Conservation (phyloP, 2,797 vertebrate species). For the Gymnoscopelus microlampas region DNA sequence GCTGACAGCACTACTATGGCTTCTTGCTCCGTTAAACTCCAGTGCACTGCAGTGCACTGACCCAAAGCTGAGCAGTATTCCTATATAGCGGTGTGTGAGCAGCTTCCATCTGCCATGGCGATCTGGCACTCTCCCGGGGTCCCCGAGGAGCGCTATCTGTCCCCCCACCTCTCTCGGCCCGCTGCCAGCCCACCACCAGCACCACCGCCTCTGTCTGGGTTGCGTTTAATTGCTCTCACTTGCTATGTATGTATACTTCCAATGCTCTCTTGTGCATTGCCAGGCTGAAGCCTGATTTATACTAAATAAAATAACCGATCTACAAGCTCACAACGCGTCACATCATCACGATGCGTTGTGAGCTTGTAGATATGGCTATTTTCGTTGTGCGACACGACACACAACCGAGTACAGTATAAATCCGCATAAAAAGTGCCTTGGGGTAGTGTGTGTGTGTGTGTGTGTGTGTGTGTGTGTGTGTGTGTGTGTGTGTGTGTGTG, state of each 20-base stretch:
- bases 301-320: too few species aligned
- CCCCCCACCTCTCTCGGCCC: conserved; percentile 1
- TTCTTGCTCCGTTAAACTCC: conserved; percentile 59
- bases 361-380: too few species aligned
- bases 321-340: neutral
- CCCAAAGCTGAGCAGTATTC: conserved; percentile 67
- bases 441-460: too few species aligned
- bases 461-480: too few species aligned
- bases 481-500: too few species aligned
- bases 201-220: too few species aligned
- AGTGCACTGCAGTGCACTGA: conserved; percentile 56
- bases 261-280: conserved; percentile 37
- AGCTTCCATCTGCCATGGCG: conserved; percentile 65
- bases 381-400: too few species aligned
- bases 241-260: conserved; percentile 47
- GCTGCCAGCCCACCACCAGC: neutral
- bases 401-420: too few species aligned
- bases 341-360: too few species aligned
- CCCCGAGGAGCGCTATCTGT: conserved; percentile 56
- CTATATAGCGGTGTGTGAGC: conserved; percentile 74
- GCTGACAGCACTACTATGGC: conserved; percentile 34
- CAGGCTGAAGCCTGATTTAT: conserved; percentile 38
- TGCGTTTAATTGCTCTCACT: conserved; percentile 50
- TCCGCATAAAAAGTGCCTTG: too few species aligned
- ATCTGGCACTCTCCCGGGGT: conserved; percentile 48